Conservation (phyloP, 2,888 invertebrate genomes). For the Anthophora plumipes region DNA sequence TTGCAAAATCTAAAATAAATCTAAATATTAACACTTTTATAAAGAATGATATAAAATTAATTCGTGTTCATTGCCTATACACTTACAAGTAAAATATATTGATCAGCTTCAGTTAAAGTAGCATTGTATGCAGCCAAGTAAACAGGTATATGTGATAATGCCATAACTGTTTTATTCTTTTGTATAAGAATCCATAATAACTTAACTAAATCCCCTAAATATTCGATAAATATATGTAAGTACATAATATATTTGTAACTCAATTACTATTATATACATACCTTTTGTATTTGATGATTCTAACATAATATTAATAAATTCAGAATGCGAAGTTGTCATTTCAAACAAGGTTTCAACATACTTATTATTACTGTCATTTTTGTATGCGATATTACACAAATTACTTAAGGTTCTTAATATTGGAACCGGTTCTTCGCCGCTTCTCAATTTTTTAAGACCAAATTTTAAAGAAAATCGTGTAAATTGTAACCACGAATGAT, state of each 20-base stretch:
- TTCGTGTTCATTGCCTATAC: neutral
- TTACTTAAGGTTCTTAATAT: constrained; percentile 87
- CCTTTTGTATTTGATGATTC: constrained; percentile 82
- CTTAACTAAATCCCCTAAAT: constrained; percentile 88
- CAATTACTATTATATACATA: constrained; percentile 61
- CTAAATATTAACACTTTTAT: neutral
- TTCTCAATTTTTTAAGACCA: constrained; percentile 86
- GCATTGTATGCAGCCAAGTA: constrained; percentile 92
- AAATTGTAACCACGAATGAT: constrained; percentile 81
- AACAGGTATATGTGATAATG: constrained; percentile 89
- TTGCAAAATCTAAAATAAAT: constrained; percentile 87
- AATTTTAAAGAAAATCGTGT: constrained; percentile 87
- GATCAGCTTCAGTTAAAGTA: constrained; percentile 89
- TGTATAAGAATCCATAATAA: constrained; percentile 88
- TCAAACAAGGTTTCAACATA: constrained; percentile 87
- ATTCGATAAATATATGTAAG: constrained; percentile 40
- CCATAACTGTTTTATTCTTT: constrained; percentile 88
- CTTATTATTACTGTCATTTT: constrained; percentile 85
- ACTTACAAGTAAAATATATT: constrained; percentile 86
- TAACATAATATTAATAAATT: constrained; percentile 90
- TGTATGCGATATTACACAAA: constrained; percentile 87
- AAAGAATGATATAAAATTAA: neutral
- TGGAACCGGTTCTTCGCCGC: constrained; percentile 80
- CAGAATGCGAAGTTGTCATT: constrained; percentile 91
- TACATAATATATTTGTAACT: neutral